Evolutionary conservation across 2,888 invertebrate genomes (phyloP), one percentile per base, ranked within the genome.

Genomic region (Campopleginae sp.): DNA sequence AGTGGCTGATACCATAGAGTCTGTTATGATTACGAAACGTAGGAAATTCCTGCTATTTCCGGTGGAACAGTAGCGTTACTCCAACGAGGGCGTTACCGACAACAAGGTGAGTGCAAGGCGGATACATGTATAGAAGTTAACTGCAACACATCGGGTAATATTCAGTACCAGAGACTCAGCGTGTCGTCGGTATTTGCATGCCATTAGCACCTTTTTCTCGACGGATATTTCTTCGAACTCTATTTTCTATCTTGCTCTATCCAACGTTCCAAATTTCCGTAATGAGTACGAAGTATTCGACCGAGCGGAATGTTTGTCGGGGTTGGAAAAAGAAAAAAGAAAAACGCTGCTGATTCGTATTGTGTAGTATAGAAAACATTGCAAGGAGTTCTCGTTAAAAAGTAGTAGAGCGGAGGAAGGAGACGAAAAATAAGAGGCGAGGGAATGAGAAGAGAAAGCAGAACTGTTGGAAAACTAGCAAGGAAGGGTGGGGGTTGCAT

Each of bases 131-230:
- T 33, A 31, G 10, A 66, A 70, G 17, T 38, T 46, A 7, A 12
- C 42, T 46, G 63, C 12, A 48, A 70, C 38, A 70, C 27, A 81
- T 75, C 51, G 51, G 44, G 63, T 33, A 44, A 79, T 77, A 44
- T 66, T 46, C 58, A 12, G 46, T 51, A 66, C 27, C 48, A 72
- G 66, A 66, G 46, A 31, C 42, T 78, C 54, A 63, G 42, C 31
- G 61, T 27, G 61, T 68, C 74, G 54, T 76, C 51, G 19, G 23
- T 80, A 85, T 85, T 82, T 85, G 76, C 82, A 76, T 85, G 58
- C 82, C 76, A 85, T 82, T 80, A 76, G 66, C 65, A n/a, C 77
- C 70, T 63, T 70, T 70, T 31, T n/a, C 54, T 51, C 66, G 54
- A 19, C 66, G 27, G 31, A 38, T 72, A 66, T 48, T 82, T 33